These are phyloP conservation scores for Callocephalon fimbriatum DNA, from an alignment of 2,113 vertebrate genomes.

Conservation along the genomic window DNA sequence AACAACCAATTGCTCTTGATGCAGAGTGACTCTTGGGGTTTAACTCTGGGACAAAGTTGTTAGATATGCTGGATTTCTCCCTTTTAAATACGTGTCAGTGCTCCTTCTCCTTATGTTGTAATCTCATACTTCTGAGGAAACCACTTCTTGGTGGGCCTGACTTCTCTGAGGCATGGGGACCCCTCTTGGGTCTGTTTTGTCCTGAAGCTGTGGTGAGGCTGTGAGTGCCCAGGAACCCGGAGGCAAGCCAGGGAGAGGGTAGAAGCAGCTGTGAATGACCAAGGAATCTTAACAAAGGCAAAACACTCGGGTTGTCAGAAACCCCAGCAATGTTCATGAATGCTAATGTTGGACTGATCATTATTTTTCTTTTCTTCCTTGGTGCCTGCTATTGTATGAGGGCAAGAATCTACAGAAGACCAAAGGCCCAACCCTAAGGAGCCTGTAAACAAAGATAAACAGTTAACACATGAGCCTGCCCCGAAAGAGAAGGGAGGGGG, in stretches of 20 bases:
- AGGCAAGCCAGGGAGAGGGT: neutral
- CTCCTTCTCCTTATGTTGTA: neutral
- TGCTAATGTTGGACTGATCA: neutral
- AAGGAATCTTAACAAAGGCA: neutral
- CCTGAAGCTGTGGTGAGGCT: neutral
- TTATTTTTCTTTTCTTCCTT: neutral
- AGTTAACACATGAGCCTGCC: neutral
- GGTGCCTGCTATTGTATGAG: neutral
- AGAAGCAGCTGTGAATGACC: neutral
- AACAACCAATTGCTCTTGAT: neutral
- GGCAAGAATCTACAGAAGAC: neutral
- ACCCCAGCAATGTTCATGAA: accelerated
- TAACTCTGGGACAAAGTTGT: neutral
- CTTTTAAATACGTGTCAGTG: neutral
- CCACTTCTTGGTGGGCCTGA: neutral
- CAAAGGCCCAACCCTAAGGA: neutral
- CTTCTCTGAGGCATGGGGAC: neutral
- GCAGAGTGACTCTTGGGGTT: neutral
- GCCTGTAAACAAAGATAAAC: neutral
- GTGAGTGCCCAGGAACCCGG: neutral
- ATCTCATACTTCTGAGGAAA: neutral
- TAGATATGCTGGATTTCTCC: neutral
- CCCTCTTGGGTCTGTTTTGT: neutral
- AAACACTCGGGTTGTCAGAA: neutral
- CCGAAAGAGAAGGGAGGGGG: neutral